A percentile compares a stretch with the other conserved stretches of the same genome.
Conservation (phyloP, 2,797 vertebrate genomes). For the Lithobates sylvaticus region DNA sequence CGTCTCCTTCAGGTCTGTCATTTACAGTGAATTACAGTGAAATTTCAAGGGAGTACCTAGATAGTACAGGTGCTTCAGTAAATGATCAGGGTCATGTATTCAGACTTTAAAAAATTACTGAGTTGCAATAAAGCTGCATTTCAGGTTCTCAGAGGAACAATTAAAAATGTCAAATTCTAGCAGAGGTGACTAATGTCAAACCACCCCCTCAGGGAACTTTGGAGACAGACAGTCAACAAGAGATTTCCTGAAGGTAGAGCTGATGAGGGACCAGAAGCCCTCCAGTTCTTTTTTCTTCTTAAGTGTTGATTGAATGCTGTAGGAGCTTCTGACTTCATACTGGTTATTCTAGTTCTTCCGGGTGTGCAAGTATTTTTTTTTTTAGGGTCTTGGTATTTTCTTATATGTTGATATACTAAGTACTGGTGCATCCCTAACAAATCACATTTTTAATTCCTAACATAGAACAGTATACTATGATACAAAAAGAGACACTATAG, state of each 20-base stretch:
- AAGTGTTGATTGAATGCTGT: constrained; percentile 50
- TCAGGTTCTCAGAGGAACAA: constrained; percentile 40
- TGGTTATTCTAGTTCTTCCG: constrained; percentile 44
- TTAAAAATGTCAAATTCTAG: constrained; percentile 54
- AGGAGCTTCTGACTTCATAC: constrained; percentile 17
- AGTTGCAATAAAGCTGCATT: constrained; percentile 56
- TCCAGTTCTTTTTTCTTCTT: constrained; percentile 39
- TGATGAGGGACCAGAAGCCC: constrained; percentile 51
- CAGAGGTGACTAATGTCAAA: constrained; percentile 52
- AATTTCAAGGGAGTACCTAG: constrained; percentile 8
- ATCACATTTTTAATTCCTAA: background rate
- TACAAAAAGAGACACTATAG: too few species aligned
- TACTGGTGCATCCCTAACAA: background rate
- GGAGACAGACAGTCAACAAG: constrained; percentile 57
- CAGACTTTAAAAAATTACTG: constrained; percentile 21
- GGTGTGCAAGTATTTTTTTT: constrained; percentile 18
- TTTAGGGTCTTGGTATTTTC: constrained; percentile 33
- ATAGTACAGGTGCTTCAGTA: constrained; percentile 50
- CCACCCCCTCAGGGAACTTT: constrained; percentile 44
- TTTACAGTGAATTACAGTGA: constrained; percentile 26
- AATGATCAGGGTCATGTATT: constrained; percentile 51
- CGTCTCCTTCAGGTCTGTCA: constrained; percentile 34
- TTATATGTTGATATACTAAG: constrained; percentile 37
- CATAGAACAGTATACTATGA: background rate
- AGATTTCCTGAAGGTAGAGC: constrained; percentile 54